Percentiles rank a stretch among this genome's conserved stretches.
Evolutionary conservation across 2,888 invertebrate genomes (phyloP).

Genomic region (Caenorhabditis sp.): DNA sequence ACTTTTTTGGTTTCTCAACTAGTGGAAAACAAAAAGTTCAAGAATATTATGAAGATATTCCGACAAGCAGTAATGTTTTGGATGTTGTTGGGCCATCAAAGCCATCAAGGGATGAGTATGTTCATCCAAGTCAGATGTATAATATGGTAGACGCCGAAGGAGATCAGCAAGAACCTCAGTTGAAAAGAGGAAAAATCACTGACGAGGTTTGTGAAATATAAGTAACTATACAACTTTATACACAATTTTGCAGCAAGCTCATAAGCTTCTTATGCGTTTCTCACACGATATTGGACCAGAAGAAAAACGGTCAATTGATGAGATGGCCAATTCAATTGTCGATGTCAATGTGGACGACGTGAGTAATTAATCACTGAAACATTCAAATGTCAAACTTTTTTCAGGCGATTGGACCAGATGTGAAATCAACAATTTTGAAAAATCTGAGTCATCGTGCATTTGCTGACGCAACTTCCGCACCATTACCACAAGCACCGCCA

Average conservation of each 20-base stretch:
- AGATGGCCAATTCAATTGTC: slow-evolving; percentile 59
- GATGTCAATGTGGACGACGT: slow-evolving; percentile 66
- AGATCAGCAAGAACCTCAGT: slow-evolving; percentile 7
- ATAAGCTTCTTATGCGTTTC: slow-evolving; percentile 45
- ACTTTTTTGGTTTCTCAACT: slow-evolving; percentile 53
- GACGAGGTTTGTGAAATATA: background rate
- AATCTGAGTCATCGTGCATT: slow-evolving; percentile 55
- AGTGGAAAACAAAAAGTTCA: background rate
- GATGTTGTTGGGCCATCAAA: slow-evolving; percentile 49
- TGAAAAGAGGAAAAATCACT: slow-evolving; percentile 6
- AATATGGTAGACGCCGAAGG: slow-evolving; percentile 14
- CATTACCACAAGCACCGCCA: slow-evolving; percentile 38
- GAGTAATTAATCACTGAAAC: background rate
- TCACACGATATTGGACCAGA: slow-evolving; percentile 52
- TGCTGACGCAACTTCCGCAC: slow-evolving; percentile 37
- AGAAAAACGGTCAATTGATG: slow-evolving; percentile 50
- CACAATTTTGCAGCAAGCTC: slow-evolving; percentile 40
- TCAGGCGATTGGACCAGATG: slow-evolving; percentile 63
- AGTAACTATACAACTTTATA: background rate
- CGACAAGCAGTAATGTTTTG: slow-evolving; percentile 32
- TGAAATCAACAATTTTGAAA: slow-evolving; percentile 60
- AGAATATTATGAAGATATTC: slow-evolving; percentile 15
- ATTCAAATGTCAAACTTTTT: background rate
- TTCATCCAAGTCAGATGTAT: slow-evolving; percentile 48
- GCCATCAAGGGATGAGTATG: slow-evolving; percentile 31